A percentile compares a stretch with the other conserved stretches of the same genome.
Conservation (phyloP, 2,888 invertebrate species). For the Zhuqinia jingwanae region DNA sequence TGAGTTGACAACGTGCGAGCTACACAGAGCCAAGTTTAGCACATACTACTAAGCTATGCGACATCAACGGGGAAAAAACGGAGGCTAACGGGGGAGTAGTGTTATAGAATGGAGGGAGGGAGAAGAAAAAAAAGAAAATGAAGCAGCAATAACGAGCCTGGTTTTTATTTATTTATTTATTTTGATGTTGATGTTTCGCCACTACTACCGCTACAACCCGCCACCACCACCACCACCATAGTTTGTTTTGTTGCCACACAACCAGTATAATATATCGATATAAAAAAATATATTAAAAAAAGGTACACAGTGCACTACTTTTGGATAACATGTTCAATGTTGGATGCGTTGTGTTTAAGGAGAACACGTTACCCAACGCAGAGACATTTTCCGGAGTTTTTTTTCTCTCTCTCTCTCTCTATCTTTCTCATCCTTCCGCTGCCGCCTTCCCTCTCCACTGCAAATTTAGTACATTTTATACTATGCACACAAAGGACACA, state of each 20-base stretch:
- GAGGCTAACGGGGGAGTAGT: not conserved
- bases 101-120: slow-evolving; percentile 24
- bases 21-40: slow-evolving; percentile 35
- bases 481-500: no score
- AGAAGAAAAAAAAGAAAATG: slow-evolving; percentile 62
- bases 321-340: not conserved
- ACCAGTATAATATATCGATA: not conserved
- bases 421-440: slow-evolving; percentile 45
- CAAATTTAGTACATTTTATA: slow-evolving; percentile 43
- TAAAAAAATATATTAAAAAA: no score
- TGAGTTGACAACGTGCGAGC: slow-evolving; percentile 12
- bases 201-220: slow-evolving; percentile 4
- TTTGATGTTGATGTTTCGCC: slow-evolving; percentile 21
- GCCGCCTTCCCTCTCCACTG: slow-evolving; percentile 41
- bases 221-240: slow-evolving; percentile 16
- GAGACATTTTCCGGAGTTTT: slow-evolving; percentile 64
- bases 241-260: not conserved
- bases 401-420: slow-evolving; percentile 44
- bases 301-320: not conserved
- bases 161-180: slow-evolving; percentile 64
- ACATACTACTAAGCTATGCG: slow-evolving; percentile 42
- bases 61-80: slow-evolving; percentile 8
- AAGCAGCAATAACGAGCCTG: slow-evolving; percentile 70
- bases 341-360: not conserved
- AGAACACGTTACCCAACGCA: slow-evolving; percentile 16